phyloP scores from a whole-genome alignment of 1,140 invertebrate genomes.

The Conopomorpha cramerella region DNA sequence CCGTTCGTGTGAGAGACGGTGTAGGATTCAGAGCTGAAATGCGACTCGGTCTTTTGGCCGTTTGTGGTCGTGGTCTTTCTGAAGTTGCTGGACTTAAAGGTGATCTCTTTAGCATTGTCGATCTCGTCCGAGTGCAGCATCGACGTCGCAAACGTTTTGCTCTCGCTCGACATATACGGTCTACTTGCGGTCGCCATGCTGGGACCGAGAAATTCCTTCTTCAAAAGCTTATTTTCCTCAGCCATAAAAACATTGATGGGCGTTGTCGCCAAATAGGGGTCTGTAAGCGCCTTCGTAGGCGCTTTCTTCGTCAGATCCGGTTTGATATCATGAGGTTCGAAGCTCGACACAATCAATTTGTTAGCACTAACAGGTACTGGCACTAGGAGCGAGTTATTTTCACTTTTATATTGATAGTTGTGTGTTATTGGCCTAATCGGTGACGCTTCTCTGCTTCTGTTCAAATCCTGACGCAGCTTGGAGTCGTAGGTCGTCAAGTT shows the following conservation, averaged over 20 bases:
- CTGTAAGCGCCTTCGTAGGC: conserved; percentile 53
- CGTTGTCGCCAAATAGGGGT: conserved; percentile 35
- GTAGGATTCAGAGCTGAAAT: conserved; percentile 42
- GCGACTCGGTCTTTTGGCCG: conserved; percentile 29
- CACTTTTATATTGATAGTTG: conserved; percentile 62
- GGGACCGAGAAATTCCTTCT: conserved; percentile 45
- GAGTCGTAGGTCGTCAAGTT: conserved; percentile 83
- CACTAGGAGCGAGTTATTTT: conserved; percentile 59
- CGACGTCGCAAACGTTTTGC: conserved; percentile 38
- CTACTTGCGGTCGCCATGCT: conserved; percentile 43
- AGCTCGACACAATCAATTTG: conserved; percentile 46
- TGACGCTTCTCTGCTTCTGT: conserved; percentile 69
- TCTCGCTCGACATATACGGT: conserved; percentile 38
- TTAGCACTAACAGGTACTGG: conserved; percentile 55
- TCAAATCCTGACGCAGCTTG: conserved; percentile 71
- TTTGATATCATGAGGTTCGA: conserved; percentile 47
- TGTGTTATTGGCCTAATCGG: conserved; percentile 64
- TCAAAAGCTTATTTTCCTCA: conserved; percentile 47
- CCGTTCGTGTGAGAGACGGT: too few relatives aligned
- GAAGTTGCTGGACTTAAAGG: conserved; percentile 54
- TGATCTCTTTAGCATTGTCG: conserved; percentile 35
- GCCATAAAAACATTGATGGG: conserved; percentile 47
- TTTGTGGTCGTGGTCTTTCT: conserved; percentile 40
- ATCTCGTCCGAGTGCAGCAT: conserved; percentile 50
- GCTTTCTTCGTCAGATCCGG: conserved; percentile 48